Conservation (phyloP, 2,113 vertebrate species). For the Stercorarius parasiticus region DNA sequence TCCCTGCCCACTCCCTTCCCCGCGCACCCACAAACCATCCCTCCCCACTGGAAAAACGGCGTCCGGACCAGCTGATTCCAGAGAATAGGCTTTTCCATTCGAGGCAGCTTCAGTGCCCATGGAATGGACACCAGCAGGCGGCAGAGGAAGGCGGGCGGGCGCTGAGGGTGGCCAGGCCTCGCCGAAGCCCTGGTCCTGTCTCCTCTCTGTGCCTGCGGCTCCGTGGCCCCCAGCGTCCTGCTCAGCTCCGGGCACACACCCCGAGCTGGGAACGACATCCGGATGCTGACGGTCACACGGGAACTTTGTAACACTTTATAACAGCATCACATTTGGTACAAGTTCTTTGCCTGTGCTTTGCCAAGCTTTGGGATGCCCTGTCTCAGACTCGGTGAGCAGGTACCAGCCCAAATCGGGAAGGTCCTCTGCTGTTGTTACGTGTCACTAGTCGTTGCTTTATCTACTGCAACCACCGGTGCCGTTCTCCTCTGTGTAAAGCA, state of each 20-base stretch:
- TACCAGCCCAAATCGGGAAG: not conserved
- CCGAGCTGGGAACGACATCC: not conserved
- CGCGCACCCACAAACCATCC: not conserved
- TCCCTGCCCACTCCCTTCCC: not conserved
- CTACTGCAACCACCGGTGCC: not conserved
- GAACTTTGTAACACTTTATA: not conserved
- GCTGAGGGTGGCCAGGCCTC: not conserved
- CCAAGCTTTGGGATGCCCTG: too few relatives aligned
- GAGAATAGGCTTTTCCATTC: not conserved
- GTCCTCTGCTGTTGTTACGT: too few relatives aligned
- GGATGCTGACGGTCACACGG: rapidly evolving
- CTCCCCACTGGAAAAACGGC: not conserved
- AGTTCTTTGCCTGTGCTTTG: not conserved
- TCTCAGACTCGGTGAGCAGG: not conserved
- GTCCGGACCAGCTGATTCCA: not conserved
- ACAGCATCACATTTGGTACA: not conserved
- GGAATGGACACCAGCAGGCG: not conserved
- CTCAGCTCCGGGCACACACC: not conserved
- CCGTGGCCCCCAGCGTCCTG: not conserved
- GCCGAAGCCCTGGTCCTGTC: not conserved
- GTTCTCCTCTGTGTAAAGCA: not conserved
- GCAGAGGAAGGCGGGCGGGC: not conserved
- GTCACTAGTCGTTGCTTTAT: too few relatives aligned
- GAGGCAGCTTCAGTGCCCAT: not conserved
- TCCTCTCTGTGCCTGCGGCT: not conserved